phyloP scores from a whole-genome alignment of 2,797 vertebrate species.

The Borostomias antarcticus region DNA sequence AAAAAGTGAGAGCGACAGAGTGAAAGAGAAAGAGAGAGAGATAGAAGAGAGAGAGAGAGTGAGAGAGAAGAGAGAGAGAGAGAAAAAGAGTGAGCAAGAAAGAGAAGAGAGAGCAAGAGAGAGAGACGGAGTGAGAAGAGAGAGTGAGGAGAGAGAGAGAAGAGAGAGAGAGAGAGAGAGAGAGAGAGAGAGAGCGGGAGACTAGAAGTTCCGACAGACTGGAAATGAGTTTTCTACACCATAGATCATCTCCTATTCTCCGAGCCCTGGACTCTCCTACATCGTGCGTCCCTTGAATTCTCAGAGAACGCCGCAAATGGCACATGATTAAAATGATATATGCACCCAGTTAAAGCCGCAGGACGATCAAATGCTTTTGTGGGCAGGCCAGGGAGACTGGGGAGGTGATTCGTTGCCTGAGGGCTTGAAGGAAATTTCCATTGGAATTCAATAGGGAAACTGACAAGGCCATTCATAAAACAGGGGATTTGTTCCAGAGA shows the following conservation, averaged over 20 bases:
- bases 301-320: conserved; percentile 59
- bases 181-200: conserved; percentile 27
- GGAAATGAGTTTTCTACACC: conserved; percentile 78
- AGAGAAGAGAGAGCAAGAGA: neutral
- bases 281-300: conserved; percentile 61
- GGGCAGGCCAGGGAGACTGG: conserved; percentile 41
- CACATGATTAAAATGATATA: conserved; percentile 77
- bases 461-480: conserved; percentile 58
- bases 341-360: conserved; percentile 60
- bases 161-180: conserved; percentile 19
- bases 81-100: neutral
- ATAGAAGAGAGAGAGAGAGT: conserved; percentile 3
- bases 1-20: conserved; percentile 43
- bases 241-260: conserved; percentile 78
- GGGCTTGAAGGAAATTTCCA: conserved; percentile 59
- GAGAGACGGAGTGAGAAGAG: conserved; percentile 17
- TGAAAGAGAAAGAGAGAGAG: neutral
- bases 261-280: conserved; percentile 59
- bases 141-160: conserved; percentile 11
- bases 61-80: conserved; percentile 11
- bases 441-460: conserved; percentile 58
- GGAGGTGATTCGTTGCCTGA: conserved; percentile 58
- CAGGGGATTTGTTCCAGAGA: conserved; percentile 15
- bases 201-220: conserved; percentile 69
- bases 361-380: conserved; percentile 66